phyloP scores from a whole-genome alignment of 2,797 vertebrate species.

The Xiphorhynchus erythropygius region DNA sequence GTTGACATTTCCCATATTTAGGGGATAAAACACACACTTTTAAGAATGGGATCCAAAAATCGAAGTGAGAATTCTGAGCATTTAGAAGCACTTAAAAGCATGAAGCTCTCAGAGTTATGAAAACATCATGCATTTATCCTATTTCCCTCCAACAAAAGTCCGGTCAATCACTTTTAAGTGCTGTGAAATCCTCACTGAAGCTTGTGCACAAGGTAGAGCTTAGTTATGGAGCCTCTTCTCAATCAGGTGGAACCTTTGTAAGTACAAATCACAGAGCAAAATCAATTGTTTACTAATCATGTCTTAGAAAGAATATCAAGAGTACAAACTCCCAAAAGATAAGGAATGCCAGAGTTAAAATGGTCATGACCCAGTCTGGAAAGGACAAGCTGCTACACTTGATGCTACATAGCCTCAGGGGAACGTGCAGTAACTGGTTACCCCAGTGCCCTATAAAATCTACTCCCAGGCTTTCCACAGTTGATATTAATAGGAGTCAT shows the following conservation, averaged over 20 bases:
- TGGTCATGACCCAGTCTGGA: not conserved
- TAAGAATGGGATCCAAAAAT: not conserved
- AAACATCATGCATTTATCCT: not conserved
- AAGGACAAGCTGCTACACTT: slow-evolving; percentile 21
- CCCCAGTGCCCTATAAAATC: slow-evolving; percentile 37
- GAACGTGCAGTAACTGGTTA: slow-evolving; percentile 58
- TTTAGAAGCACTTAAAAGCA: not conserved
- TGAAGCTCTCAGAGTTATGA: not conserved
- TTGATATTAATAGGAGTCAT: slow-evolving; percentile 50
- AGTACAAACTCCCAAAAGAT: not conserved
- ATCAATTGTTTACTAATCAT: not conserved
- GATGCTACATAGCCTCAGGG: not conserved
- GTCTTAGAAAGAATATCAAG: not conserved
- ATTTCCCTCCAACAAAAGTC: not conserved
- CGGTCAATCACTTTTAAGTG: not conserved
- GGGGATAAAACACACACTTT: not conserved
- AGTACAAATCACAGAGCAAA: not conserved
- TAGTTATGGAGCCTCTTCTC: not conserved
- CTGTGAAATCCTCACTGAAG: not conserved
- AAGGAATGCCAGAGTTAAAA: not conserved
- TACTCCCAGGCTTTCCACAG: slow-evolving; percentile 3
- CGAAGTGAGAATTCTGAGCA: not conserved
- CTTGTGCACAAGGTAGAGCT: not conserved
- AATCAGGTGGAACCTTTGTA: not conserved
- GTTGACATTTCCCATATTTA: not conserved